phyloP scores from a whole-genome alignment of 2,888 invertebrate species.

The Argynnis bischoffii region DNA sequence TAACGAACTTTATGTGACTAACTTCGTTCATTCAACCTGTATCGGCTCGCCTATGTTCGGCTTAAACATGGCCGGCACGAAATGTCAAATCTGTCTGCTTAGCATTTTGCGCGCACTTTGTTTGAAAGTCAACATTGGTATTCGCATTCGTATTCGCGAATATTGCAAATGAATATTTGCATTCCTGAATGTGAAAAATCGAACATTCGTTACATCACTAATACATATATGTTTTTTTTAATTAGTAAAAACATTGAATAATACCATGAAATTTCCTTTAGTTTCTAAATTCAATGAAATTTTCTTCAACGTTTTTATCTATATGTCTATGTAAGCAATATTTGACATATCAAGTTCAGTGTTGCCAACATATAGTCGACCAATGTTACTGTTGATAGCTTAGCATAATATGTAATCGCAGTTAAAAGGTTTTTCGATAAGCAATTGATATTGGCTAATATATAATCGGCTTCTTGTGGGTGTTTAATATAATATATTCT shows the following conservation, averaged over 20 bases:
- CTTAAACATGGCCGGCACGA: no score
- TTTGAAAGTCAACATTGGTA: no score
- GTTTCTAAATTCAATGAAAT: background rate
- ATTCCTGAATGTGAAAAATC: no score
- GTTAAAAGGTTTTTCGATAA: slow-evolving; percentile 65
- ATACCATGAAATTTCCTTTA: background rate
- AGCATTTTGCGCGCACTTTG: no score
- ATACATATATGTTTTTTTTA: no score
- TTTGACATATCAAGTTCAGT: slow-evolving; percentile 44
- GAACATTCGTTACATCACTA: no score
- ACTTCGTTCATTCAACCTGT: no score
- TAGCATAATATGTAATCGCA: slow-evolving; percentile 46
- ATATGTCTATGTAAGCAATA: slow-evolving; percentile 18
- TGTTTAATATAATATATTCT: slow-evolving; percentile 52
- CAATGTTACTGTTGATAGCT: slow-evolving; percentile 50
- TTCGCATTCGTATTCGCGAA: no score
- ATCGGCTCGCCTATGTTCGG: no score
- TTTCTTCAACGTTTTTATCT: background rate
- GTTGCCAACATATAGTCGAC: slow-evolving; percentile 56
- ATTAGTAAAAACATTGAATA: background rate
- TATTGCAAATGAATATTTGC: no score
- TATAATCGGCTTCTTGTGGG: slow-evolving; percentile 72
- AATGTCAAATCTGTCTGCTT: no score
- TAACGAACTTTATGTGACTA: no score
- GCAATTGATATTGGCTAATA: slow-evolving; percentile 70